Conservation (phyloP, 2,113 vertebrate genomes). For the Falco punctatus region DNA sequence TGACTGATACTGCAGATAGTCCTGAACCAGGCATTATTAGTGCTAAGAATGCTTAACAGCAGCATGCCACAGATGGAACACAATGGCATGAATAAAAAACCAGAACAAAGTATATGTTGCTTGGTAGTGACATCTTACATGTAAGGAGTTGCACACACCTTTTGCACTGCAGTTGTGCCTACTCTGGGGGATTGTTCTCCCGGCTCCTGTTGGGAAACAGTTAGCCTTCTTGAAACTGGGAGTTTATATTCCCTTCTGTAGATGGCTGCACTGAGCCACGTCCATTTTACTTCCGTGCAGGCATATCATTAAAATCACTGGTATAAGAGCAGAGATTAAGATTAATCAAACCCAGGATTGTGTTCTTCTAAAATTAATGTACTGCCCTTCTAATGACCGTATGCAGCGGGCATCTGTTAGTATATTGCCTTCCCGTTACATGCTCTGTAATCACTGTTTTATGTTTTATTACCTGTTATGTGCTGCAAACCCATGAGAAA, state of each 20-base stretch:
- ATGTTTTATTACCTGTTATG: neutral
- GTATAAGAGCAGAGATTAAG: neutral
- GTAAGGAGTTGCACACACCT: neutral
- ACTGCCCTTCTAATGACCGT: neutral
- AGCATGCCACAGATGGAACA: neutral
- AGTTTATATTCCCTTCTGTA: neutral
- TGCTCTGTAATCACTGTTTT: neutral
- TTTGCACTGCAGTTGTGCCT: neutral
- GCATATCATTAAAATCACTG: neutral
- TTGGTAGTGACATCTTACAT: neutral
- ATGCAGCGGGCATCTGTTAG: neutral
- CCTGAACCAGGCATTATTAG: neutral
- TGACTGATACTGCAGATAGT: neutral
- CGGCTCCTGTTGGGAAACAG: neutral
- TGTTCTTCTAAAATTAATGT: neutral
- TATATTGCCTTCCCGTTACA: neutral
- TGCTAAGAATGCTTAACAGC: neutral
- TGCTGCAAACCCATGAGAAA: neutral
- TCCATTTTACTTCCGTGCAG: neutral
- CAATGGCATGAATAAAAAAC: neutral
- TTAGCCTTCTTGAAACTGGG: neutral
- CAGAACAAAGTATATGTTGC: neutral
- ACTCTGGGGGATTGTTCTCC: neutral
- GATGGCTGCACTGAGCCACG: neutral
- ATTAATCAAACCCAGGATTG: neutral